Evolutionary conservation across 2,888 invertebrate genomes (phyloP).

Genomic region (Campopleginae sp.): DNA sequence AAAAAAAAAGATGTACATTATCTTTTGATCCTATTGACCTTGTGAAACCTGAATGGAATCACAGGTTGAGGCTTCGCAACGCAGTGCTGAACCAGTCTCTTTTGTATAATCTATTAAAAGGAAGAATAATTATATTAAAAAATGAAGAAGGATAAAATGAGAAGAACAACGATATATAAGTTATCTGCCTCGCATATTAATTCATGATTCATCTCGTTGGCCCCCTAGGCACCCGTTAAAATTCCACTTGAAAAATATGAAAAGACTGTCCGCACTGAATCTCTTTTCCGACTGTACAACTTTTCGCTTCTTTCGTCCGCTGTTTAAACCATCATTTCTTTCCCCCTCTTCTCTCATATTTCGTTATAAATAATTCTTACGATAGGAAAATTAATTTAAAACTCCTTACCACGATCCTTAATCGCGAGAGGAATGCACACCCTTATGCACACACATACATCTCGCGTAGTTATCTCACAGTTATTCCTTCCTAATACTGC

Average conservation of each 20-base stretch:
- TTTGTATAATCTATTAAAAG: constrained; percentile 58
- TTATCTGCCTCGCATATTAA: constrained; percentile 60
- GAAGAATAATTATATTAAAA: constrained; percentile 43
- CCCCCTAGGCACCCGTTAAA: constrained; percentile 63
- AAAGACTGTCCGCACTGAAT: constrained; percentile 72
- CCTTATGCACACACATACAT: constrained; percentile 38
- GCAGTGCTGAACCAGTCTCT: constrained; percentile 58
- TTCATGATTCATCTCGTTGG: constrained; percentile 61
- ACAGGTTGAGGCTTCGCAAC: constrained; percentile 31
- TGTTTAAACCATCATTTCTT: constrained; percentile 53
- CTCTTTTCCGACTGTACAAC: constrained; percentile 77
- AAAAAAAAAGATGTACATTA: constrained; percentile 13
- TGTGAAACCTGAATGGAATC: constrained; percentile 21
- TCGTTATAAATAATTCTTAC: constrained; percentile 79
- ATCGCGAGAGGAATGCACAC: constrained; percentile 64
- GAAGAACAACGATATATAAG: constrained; percentile 64
- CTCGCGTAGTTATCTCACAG: constrained; percentile 71
- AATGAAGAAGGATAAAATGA: constrained; percentile 36
- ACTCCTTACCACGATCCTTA: constrained; percentile 56
- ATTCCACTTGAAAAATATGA: constrained; percentile 68
- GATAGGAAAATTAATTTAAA: constrained; percentile 75
- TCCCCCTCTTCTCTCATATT: constrained; percentile 32
- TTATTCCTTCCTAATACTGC: constrained; percentile 81
- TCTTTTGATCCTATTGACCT: background rate
- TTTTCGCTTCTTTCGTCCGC: constrained; percentile 53